These are phyloP conservation scores for Pagetopsis macropterus DNA, from an alignment of 2,797 vertebrate species.

Conservation along the genomic window DNA sequence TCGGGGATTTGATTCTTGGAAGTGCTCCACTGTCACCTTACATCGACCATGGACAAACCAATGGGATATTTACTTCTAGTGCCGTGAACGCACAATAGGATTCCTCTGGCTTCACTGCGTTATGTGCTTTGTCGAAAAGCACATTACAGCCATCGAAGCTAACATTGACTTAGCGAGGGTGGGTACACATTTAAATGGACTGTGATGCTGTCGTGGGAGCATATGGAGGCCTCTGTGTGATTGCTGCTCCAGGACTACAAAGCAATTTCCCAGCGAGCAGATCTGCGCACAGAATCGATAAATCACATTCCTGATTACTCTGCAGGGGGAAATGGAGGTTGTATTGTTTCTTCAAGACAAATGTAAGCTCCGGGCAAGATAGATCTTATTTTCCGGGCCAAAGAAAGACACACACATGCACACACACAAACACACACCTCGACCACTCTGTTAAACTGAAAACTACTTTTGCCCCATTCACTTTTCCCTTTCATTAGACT, in stretches of 20 bases:
- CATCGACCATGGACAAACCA: slow-evolving; percentile 1
- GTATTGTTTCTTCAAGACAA: slow-evolving; percentile 84
- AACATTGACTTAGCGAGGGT: slow-evolving; percentile 54
- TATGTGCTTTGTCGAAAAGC: slow-evolving; percentile 50
- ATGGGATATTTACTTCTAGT: slow-evolving; percentile 7
- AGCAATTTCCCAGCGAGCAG: slow-evolving; percentile 80
- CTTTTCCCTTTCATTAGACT: slow-evolving; percentile 73
- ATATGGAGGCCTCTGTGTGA: slow-evolving; percentile 59
- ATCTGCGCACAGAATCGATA: slow-evolving; percentile 76
- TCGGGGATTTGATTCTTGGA: neutral
- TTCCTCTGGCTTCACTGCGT: slow-evolving; percentile 19
- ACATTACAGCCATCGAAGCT: slow-evolving; percentile 52
- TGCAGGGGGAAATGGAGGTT: slow-evolving; percentile 80
- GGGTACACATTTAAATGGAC: slow-evolving; percentile 52
- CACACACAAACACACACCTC: slow-evolving; percentile 15
- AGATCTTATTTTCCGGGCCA: slow-evolving; percentile 73
- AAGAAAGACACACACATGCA: slow-evolving; percentile 50
- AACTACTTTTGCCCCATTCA: slow-evolving; percentile 56
- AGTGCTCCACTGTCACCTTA: slow-evolving; percentile 1
- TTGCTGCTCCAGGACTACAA: slow-evolving; percentile 65
- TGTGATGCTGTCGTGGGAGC: slow-evolving; percentile 41
- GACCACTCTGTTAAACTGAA: slow-evolving; percentile 56
- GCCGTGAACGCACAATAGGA: neutral
- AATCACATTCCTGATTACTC: slow-evolving; percentile 81
- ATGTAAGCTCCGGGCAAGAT: slow-evolving; percentile 75